phyloP scores from a whole-genome alignment of 2,797 vertebrate genomes.

The Setipinna tenuifilis region DNA sequence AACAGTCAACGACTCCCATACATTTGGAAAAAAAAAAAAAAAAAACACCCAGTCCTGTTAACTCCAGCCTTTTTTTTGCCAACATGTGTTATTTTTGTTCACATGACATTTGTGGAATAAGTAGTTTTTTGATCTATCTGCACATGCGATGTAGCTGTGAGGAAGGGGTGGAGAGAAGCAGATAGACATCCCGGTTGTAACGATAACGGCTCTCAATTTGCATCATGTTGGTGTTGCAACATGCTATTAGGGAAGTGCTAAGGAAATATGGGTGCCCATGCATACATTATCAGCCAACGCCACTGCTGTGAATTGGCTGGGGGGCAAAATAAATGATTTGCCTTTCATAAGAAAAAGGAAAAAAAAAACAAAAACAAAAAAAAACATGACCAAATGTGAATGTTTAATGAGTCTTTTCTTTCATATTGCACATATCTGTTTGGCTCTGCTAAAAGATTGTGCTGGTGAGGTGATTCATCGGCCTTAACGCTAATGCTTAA shows the following conservation, averaged over 20 bases:
- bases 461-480: neutral
- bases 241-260: constrained; percentile 27
- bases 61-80: constrained; percentile 9
- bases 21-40: neutral
- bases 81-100: neutral
- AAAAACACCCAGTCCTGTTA: neutral
- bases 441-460: constrained; percentile 15
- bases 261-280: constrained; percentile 35
- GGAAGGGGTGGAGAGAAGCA: neutral
- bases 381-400: constrained; percentile 38
- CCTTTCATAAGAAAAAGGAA: constrained; percentile 37
- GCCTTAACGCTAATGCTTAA: constrained; percentile 26
- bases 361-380: neutral
- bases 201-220: constrained; percentile 11
- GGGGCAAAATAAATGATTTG: constrained; percentile 28
- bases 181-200: neutral
- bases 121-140: constrained; percentile 29
- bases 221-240: constrained; percentile 25
- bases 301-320: constrained; percentile 38
- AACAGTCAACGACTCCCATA: neutral
- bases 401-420: constrained; percentile 40
- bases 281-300: constrained; percentile 33
- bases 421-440: constrained; percentile 42
- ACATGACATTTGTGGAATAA: neutral
- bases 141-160: constrained; percentile 48